These are phyloP conservation scores for Anthoscopus minutus DNA, from an alignment of 2,113 vertebrate species.

Conservation along the genomic window DNA sequence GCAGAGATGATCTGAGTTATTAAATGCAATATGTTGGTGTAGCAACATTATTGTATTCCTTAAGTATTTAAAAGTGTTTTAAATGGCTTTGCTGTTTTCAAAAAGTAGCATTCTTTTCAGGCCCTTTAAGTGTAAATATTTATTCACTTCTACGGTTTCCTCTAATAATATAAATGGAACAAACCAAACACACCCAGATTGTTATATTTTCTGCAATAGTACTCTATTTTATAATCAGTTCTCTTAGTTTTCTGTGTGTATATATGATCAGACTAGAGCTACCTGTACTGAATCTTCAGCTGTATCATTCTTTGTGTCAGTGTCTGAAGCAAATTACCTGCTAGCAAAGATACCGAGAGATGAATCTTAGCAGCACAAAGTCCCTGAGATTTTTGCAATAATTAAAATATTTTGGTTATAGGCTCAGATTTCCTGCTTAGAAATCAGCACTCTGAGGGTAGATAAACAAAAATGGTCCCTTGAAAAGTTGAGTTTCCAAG, in stretches of 20 bases:
- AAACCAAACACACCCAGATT: not conserved
- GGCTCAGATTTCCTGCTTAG: not conserved
- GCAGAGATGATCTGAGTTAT: not conserved
- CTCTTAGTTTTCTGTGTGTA: not conserved
- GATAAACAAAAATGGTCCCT: not conserved
- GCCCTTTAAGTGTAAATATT: not conserved
- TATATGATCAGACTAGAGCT: not conserved
- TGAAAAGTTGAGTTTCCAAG: not conserved
- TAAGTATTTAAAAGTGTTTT: not conserved
- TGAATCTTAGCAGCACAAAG: conserved; percentile 8
- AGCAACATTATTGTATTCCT: not conserved
- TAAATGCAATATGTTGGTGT: not conserved
- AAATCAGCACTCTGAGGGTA: not conserved
- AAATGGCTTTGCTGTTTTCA: not conserved
- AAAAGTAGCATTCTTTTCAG: not conserved
- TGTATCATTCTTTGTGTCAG: not conserved
- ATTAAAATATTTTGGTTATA: not conserved
- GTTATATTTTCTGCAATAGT: not conserved
- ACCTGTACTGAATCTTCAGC: not conserved
- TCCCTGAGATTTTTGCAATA: conserved; percentile 14
- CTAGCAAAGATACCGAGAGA: not conserved
- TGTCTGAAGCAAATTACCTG: not conserved
- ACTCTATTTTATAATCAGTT: not conserved
- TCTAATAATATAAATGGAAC: not conserved
- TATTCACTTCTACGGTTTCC: not conserved